Evolutionary conservation across 2,888 invertebrate genomes (phyloP), one percentile per base, ranked within the genome.

Genomic region (Ceraclea dissimilis): DNA sequence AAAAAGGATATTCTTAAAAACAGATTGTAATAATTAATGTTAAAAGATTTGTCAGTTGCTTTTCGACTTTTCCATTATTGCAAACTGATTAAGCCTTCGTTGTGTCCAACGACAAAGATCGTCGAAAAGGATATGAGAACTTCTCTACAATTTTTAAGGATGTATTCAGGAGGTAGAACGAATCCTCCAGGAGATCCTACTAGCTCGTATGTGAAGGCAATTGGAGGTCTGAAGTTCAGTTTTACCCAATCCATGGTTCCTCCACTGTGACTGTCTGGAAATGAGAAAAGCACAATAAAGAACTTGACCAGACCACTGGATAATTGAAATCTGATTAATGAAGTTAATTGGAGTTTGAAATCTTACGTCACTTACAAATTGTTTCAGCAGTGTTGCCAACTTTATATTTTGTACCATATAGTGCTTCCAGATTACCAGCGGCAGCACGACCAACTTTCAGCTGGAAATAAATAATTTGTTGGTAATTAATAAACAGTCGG

Each of bases 361-460:
- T n/a, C n/a, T n/a, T 26, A 26, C 5, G 26, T 6, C 20, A 68
- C 72, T 73, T 71, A 83, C 83, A 81, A 48, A 79, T 71, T 2
- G 80, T 69, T 62, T 74, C 74, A 49, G 70, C 74, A 8, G 84
- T 80, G 48, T 77, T 83, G 46, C 85, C 86, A 51, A 81, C 81
- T 10, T 68, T 66, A 63, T 82, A 86, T 39, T 71, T 70, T 0
- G 84, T 85, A 5, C 79, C 79, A 62, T 84, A 80, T 52, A 76
- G 75, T 43, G 77, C 71, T 1, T 76, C 64, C 8, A 85, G 65
- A 1, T 79, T 74, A 2, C 75, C 71, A 68, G 77, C 72, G 0
- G 80, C 75, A 65, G 78, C 68, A 51, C 72, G 68, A 4, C 77
- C 80, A 47, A 81, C 72, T 1, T 67, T 68, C 0, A 75, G 10